Base-by-base conservation (phyloP, 2,113 vertebrate species). In the Dasyurus viverrinus region DNA sequence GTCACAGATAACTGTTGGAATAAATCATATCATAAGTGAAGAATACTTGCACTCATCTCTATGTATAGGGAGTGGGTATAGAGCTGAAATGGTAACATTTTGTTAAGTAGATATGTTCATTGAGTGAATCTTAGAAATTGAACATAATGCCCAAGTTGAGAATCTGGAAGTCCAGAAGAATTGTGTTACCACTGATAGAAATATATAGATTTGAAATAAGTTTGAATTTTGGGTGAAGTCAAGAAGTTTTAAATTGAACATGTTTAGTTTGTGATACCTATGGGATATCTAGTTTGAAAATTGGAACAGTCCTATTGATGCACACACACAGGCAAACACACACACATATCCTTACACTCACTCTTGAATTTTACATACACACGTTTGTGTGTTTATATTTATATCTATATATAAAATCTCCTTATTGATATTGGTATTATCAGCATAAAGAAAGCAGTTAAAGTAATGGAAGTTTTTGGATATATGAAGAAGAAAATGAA, bases 331-430 rank as follows among this genome's bases (percentile, higher is more conserved):
- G 3, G 4, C 8, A 68, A 5, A n/a, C 4, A 76, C 0, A 76
- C 4, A n/a, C 4, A 36, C 36, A 76, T n/a, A 19, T n/a, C 11
- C 68, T 76, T n/a, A 76, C 16, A n/a, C 16, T 93, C 54, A 47
- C 84, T 19, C 24, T 10, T 25, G 89, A 89, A 97, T 95, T 94
- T 89, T 90, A n/a, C 9, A 76, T 6, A 76, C 19, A 76, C 8
- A n/a, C 19, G 36, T 16, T 6, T 36, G 5, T 68, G 24, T 55
- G 26, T 8, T 4, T 55, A 55, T 25, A 55, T 55, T 4, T 55
- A 25, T 25, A 27, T 57, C 5, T 57, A 57, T 57, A 27, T 60
- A 30, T 60, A 60, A n/a, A 1, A 27, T 30, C 26, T 36, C 30
- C 30, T 68, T 68, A 68, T 68, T 76, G 36, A 76, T 76, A n/a